phyloP scores from a whole-genome alignment of 1,140 invertebrate species.

The Cotesia typhae region DNA sequence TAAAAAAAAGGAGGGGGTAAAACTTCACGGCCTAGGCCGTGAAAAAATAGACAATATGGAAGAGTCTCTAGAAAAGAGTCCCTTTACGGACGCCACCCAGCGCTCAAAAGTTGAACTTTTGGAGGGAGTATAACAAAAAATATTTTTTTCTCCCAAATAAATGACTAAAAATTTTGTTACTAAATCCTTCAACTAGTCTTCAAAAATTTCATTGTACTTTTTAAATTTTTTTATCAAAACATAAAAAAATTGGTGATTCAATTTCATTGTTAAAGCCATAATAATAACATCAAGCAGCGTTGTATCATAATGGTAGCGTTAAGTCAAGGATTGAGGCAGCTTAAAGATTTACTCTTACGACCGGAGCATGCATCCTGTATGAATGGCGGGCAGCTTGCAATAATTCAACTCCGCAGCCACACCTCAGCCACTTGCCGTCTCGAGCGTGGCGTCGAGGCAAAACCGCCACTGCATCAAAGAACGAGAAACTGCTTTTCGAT shows the following conservation, averaged over 20 bases:
- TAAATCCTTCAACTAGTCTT: no score
- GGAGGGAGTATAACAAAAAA: no score
- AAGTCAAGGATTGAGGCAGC: slow-evolving; percentile 56
- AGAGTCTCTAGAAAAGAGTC: no score
- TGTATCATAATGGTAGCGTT: slow-evolving; percentile 34
- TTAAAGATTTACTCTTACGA: slow-evolving; percentile 59
- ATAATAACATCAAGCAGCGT: slow-evolving; percentile 38
- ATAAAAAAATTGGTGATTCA: slow-evolving; percentile 15
- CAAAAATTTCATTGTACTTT: no score
- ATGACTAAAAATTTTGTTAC: no score
- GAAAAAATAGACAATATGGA: no score
- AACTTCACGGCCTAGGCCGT: no score
- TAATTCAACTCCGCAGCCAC: slow-evolving; percentile 64
- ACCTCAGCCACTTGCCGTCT: slow-evolving; percentile 63
- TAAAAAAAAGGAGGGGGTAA: no score
- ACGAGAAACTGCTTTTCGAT: slow-evolving; percentile 52
- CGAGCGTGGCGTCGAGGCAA: slow-evolving; percentile 47
- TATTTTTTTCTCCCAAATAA: no score
- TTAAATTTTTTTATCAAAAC: neutral
- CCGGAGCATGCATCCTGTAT: slow-evolving; percentile 61
- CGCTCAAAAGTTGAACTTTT: no score
- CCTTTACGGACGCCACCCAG: no score
- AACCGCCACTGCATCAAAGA: slow-evolving; percentile 40
- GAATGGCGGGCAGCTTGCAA: slow-evolving; percentile 62
- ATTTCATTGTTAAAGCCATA: slow-evolving; percentile 28